phyloP scores from a whole-genome alignment of 2,888 invertebrate species.

The Callyntrura sp. region DNA sequence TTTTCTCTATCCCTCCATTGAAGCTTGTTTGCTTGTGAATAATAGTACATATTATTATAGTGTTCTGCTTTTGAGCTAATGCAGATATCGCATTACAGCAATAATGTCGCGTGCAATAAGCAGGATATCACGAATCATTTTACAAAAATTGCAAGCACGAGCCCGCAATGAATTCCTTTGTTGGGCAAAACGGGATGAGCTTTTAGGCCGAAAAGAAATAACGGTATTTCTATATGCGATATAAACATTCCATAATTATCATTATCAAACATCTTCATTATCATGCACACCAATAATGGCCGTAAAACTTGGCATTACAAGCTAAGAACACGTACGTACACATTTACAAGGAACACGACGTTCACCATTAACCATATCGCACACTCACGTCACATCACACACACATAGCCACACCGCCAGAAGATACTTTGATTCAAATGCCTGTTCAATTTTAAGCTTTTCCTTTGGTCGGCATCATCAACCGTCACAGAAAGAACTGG shows the following conservation, averaged over 20 bases:
- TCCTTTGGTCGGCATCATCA: constrained; percentile 29
- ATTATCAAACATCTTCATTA: constrained; percentile 58
- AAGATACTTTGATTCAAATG: constrained; percentile 24
- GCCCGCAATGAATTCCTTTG: constrained; percentile 41
- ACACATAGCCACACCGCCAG: neutral
- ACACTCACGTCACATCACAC: no score
- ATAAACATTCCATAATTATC: constrained; percentile 72
- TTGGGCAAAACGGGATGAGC: neutral
- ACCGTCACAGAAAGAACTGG: constrained; percentile 25
- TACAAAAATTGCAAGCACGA: constrained; percentile 63
- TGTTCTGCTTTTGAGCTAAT: neutral
- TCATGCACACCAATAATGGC: constrained; percentile 56
- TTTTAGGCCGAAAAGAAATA: constrained; percentile 21
- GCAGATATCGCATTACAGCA: constrained; percentile 26
- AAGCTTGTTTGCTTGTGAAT: neutral
- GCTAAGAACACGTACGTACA: constrained; percentile 18
- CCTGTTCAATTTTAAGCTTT: constrained; percentile 28
- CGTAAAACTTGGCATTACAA: constrained; percentile 62
- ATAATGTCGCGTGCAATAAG: constrained; percentile 62
- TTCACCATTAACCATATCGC: neutral
- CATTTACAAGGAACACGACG: neutral
- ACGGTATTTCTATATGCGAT: constrained; percentile 63
- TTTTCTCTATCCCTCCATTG: neutral
- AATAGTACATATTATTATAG: neutral
- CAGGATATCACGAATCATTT: constrained; percentile 66